phyloP scores from a whole-genome alignment of 2,113 vertebrate species.

The Mesembrinibis cayennensis region DNA sequence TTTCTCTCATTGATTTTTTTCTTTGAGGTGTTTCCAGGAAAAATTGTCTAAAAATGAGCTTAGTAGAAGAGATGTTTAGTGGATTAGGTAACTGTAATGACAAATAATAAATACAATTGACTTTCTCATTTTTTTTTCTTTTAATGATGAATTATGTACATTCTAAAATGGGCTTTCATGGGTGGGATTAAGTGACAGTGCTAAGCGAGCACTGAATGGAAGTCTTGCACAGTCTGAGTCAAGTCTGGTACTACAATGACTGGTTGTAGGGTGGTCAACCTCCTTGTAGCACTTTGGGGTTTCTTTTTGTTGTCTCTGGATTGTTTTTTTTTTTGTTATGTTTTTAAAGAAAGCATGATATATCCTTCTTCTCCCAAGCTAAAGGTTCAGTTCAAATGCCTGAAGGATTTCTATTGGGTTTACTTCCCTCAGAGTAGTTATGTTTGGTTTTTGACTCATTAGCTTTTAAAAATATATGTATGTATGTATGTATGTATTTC shows the following conservation, averaged over 20 bases:
- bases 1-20: background rate
- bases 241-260: background rate
- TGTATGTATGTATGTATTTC: background rate
- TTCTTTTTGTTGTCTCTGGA: background rate
- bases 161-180: background rate
- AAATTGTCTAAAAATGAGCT: background rate
- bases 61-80: background rate
- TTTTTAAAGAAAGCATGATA: background rate
- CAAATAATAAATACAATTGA: background rate
- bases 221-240: rapidly evolving
- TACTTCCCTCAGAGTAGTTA: background rate
- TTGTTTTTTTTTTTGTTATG: background rate
- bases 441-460: background rate
- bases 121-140: background rate
- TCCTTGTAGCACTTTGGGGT: background rate
- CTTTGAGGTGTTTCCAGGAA: background rate
- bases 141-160: background rate
- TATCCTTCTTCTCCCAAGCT: background rate
- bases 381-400: background rate
- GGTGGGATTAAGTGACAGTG: background rate
- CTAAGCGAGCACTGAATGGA: background rate
- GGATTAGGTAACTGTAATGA: background rate
- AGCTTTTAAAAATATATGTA: background rate
- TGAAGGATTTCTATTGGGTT: background rate
- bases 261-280: background rate